Evolutionary conservation across 2,888 invertebrate species (phyloP).

Genomic region (Chrysodeixis includens): DNA sequence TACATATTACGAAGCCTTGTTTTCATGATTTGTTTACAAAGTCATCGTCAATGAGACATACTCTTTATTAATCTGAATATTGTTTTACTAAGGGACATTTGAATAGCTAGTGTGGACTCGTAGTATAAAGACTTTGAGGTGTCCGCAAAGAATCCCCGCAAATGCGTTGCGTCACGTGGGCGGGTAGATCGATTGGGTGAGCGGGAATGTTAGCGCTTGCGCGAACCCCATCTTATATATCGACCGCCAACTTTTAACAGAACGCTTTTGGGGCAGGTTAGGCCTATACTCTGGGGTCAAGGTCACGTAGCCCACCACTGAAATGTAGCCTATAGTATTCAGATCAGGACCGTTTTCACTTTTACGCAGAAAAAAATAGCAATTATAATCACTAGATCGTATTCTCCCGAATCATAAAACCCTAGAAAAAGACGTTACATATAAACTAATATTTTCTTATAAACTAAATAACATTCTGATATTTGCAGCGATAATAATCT

Average conservation of each 20-base stretch:
- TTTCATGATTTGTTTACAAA: neutral
- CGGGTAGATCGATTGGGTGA: conserved; percentile 84
- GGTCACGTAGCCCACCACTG: conserved; percentile 76
- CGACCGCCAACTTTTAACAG: conserved; percentile 84
- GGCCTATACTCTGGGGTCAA: conserved; percentile 88
- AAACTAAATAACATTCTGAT: neutral
- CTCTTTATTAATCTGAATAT: neutral
- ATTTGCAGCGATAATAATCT: neutral
- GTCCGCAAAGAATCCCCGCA: conserved; percentile 86
- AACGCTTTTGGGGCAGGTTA: conserved; percentile 89
- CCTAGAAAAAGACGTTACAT: too few relatives aligned
- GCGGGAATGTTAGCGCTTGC: conserved; percentile 79
- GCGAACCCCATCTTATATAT: conserved; percentile 82
- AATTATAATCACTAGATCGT: neutral
- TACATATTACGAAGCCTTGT: neutral
- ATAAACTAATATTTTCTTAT: neutral
- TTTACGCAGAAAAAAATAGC: neutral
- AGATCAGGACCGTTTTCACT: conserved; percentile 16
- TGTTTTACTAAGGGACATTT: neutral
- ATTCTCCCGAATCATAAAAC: neutral
- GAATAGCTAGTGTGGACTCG: conserved; percentile 34
- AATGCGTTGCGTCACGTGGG: conserved; percentile 88
- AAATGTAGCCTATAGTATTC: conserved; percentile 49
- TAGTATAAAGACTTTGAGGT: conserved; percentile 66
- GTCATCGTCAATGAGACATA: neutral